Evolutionary conservation across 92 coral and sea anemone species (phyloP).

Genomic region (Palythoa caribaeorum): DNA sequence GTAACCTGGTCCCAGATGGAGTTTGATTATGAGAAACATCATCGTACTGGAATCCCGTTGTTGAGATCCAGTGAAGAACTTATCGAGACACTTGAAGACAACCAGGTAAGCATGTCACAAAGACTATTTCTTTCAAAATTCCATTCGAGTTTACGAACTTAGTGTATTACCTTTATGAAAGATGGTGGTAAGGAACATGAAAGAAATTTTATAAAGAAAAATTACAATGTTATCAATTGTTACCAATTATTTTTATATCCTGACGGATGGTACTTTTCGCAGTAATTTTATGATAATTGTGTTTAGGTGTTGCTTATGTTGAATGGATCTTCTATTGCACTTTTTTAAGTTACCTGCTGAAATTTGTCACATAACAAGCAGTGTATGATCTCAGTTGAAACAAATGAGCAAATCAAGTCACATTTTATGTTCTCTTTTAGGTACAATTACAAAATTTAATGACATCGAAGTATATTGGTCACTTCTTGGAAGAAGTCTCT

Average conservation of each 20-base stretch:
- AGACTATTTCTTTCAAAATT: neutral
- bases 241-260: too few species aligned
- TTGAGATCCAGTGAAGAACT: constrained; percentile 96
- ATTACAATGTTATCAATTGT: too few species aligned
- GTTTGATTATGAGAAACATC: constrained; percentile 93
- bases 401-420: neutral
- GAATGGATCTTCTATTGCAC: too few species aligned
- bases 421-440: constrained; percentile 29
- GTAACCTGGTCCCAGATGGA: constrained; percentile 99
- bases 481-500: constrained; percentile 97
- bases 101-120: constrained; percentile 72
- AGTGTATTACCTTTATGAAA: too few species aligned
- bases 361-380: neutral
- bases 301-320: too few species aligned
- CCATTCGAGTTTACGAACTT: too few species aligned
- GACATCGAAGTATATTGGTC: constrained; percentile 99
- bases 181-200: too few species aligned
- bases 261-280: too few species aligned
- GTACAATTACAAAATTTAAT: constrained; percentile 98
- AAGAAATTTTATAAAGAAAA: too few species aligned
- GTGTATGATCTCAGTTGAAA: too few species aligned
- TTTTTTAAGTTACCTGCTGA: neutral
- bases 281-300: too few species aligned
- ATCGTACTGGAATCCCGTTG: constrained; percentile 85
- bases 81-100: constrained; percentile 98